A percentile compares a stretch with the other conserved stretches of the same genome.
phyloP scores from a whole-genome alignment of 2,888 invertebrate species.

The Synergus itoensis region DNA sequence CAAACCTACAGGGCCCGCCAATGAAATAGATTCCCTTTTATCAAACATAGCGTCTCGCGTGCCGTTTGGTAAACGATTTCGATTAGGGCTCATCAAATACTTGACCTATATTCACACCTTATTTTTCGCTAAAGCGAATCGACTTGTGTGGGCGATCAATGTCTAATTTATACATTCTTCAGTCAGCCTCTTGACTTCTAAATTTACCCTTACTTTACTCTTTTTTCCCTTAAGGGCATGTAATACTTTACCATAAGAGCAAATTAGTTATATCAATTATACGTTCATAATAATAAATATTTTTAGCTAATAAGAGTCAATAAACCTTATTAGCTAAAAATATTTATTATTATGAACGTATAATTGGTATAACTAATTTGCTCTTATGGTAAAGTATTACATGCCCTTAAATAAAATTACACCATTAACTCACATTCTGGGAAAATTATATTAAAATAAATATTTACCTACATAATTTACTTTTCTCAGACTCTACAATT shows the following conservation, averaged over 20 bases:
- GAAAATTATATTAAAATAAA: not conserved
- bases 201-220: conserved; percentile 1
- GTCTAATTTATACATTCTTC: conserved; percentile 26
- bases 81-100: conserved; percentile 38
- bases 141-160: conserved; percentile 33
- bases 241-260: too few species aligned
- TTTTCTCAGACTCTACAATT: too few species aligned
- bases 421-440: not conserved
- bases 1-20: conserved; percentile 70
- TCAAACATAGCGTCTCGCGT: conserved; percentile 60
- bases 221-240: not conserved
- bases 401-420: not conserved
- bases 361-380: too few species aligned
- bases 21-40: conserved; percentile 63
- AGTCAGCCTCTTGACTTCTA: not conserved
- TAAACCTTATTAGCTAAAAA: too few species aligned
- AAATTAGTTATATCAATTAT: too few species aligned
- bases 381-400: too few species aligned
- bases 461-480: not conserved
- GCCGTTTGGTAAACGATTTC: conserved; percentile 37
- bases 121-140: conserved; percentile 18
- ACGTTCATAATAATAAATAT: too few species aligned
- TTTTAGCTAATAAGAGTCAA: too few species aligned
- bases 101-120: conserved; percentile 38
- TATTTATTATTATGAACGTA: too few species aligned